These are phyloP conservation scores for Nyctereutes procyonoides DNA, from an alignment of 2,113 vertebrate genomes.

Conservation along the genomic window DNA sequence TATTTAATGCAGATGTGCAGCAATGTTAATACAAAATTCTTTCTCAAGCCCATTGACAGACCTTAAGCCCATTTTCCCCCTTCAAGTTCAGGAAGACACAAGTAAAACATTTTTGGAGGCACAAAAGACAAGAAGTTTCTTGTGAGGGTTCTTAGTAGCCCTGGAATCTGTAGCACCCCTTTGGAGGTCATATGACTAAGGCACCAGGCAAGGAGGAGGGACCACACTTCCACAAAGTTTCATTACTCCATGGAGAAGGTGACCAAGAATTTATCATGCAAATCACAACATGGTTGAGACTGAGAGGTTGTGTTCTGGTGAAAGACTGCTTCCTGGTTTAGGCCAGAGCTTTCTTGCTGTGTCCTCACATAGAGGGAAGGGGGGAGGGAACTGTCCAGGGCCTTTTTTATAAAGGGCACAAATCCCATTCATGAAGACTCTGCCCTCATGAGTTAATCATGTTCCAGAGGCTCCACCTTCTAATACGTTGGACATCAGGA, in stretches of 20 bases:
- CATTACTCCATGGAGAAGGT: not conserved
- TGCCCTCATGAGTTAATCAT: not conserved
- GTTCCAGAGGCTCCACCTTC: not conserved
- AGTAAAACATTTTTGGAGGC: conserved; percentile 18
- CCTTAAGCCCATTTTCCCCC: not conserved
- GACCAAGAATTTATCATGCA: conserved; percentile 18
- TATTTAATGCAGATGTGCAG: conserved; percentile 43
- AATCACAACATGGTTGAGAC: not conserved
- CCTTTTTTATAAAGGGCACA: no score
- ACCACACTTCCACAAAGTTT: not conserved
- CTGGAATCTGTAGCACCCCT: not conserved
- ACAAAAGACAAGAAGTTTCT: not conserved
- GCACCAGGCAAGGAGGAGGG: not conserved
- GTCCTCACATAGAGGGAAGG: no score
- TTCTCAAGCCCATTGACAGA: conserved; percentile 42
- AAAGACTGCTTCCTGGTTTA: not conserved
- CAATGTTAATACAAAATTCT: conserved; percentile 36
- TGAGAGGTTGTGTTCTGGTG: not conserved
- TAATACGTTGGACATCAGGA: not conserved
- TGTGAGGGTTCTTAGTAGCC: not conserved
- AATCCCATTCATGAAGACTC: no score
- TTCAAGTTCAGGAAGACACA: not conserved
- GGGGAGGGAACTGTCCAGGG: no score
- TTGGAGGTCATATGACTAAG: not conserved
- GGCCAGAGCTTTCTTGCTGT: not conserved